Percentiles rank a stretch among this genome's conserved stretches.
Conservation (phyloP, 2,888 invertebrate species). For the Thymelicus lineola region DNA sequence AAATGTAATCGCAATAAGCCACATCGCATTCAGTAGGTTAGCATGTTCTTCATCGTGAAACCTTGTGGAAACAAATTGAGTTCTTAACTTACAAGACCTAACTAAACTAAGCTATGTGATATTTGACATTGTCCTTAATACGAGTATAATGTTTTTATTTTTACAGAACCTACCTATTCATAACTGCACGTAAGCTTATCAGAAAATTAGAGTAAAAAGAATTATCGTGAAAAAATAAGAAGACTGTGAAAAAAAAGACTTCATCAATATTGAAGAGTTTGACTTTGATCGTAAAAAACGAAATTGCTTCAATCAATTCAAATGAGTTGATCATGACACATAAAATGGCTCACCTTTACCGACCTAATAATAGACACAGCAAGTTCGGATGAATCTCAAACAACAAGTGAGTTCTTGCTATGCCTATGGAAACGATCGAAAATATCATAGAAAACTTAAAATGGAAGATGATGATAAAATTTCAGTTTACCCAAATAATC, state of each 20-base stretch:
- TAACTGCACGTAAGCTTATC: constrained; percentile 45
- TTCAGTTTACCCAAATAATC: constrained; percentile 61
- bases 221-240: constrained; percentile 54
- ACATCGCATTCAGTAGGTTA: constrained; percentile 99
- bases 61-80: constrained; percentile 87
- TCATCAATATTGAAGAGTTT: constrained; percentile 74
- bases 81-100: constrained; percentile 66
- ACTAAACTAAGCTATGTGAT: constrained; percentile 40
- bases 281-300: constrained; percentile 76
- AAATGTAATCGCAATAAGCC: constrained; percentile 99
- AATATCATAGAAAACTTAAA: constrained; percentile 30
- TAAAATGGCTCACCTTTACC: constrained; percentile 85
- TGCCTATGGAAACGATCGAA: constrained; percentile 56
- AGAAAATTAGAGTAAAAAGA: constrained; percentile 44
- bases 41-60: constrained; percentile 99
- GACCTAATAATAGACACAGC: constrained; percentile 68
- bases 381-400: constrained; percentile 50
- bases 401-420: constrained; percentile 56
- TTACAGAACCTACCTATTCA: constrained; percentile 52
- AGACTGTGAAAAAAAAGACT: constrained; percentile 57
- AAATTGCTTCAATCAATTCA: constrained; percentile 61
- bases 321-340: constrained; percentile 65
- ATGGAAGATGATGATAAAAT: constrained; percentile 45
- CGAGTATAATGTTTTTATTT: constrained; percentile 24
- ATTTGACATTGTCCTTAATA: constrained; percentile 19